Conservation (phyloP, 2,797 vertebrate genomes). For the Arrhamphus sclerolepis region DNA sequence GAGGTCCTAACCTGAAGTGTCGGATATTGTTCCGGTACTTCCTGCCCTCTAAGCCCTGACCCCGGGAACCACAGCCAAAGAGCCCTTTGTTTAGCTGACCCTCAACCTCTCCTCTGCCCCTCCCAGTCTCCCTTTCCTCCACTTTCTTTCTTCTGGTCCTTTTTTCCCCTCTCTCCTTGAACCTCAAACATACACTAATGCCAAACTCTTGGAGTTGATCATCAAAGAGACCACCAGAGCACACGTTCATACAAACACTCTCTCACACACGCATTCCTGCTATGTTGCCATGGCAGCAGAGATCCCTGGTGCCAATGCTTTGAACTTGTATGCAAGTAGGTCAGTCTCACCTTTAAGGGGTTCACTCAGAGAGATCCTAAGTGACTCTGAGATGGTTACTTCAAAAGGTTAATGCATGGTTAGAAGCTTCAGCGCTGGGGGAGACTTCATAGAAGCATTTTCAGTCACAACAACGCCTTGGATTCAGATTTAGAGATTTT, state of each 20-base stretch:
- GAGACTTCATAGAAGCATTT: background rate
- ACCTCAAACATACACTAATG: constrained; percentile 68
- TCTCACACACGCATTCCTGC: constrained; percentile 53
- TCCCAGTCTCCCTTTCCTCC: constrained; percentile 37
- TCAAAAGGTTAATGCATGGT: constrained; percentile 58
- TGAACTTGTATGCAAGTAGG: constrained; percentile 58
- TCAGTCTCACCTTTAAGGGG: constrained; percentile 65
- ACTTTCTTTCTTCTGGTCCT: constrained; percentile 53
- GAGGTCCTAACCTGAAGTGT: constrained; percentile 71
- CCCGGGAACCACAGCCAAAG: constrained; percentile 62
- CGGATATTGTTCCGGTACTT: constrained; percentile 79
- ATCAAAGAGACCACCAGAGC: constrained; percentile 71
- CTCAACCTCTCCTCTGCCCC: constrained; percentile 61
- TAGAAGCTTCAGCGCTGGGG: constrained; percentile 6
- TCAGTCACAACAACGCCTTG: background rate
- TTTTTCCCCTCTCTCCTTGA: constrained; percentile 65
- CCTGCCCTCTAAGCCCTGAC: constrained; percentile 79
- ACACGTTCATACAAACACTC: constrained; percentile 29
- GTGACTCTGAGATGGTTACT: constrained; percentile 34
- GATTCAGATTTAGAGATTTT: background rate
- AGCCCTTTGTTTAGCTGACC: constrained; percentile 77
- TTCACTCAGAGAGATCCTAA: constrained; percentile 42
- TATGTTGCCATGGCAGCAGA: constrained; percentile 67
- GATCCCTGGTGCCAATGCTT: constrained; percentile 54
- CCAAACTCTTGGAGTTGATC: constrained; percentile 66